phyloP scores from a whole-genome alignment of 2,797 vertebrate species.

The Typhlichthys subterraneus region DNA sequence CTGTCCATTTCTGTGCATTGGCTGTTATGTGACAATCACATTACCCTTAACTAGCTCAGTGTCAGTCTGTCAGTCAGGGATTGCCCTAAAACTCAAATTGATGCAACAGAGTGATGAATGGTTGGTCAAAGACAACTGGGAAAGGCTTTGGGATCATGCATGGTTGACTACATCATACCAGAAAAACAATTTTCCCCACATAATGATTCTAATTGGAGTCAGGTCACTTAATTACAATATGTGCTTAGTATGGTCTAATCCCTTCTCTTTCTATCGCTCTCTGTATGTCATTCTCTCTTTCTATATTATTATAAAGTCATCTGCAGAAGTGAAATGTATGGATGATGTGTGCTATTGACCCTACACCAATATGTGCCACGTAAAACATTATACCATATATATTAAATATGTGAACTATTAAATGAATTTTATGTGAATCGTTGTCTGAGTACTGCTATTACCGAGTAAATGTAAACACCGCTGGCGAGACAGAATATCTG shows the following conservation, averaged over 20 bases:
- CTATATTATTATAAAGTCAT: neutral
- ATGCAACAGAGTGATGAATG: constrained; percentile 34
- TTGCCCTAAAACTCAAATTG: constrained; percentile 39
- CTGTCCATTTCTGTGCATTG: constrained; percentile 54
- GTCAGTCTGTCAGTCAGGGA: constrained; percentile 40
- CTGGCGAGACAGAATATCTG: constrained; percentile 4
- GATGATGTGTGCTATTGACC: too few species aligned
- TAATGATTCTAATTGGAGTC: constrained; percentile 61
- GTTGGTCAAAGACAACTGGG: constrained; percentile 43
- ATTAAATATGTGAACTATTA: neutral
- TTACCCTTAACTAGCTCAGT: constrained; percentile 48
- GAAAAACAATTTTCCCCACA: constrained; percentile 61
- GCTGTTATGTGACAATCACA: constrained; percentile 53
- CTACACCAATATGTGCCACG: too few species aligned
- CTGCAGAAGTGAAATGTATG: too few species aligned
- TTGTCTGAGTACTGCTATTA: constrained; percentile 6
- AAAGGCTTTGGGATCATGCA: constrained; percentile 51
- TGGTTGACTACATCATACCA: constrained; percentile 42
- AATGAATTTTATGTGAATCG: constrained; percentile 7
- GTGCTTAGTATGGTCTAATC: constrained; percentile 56
- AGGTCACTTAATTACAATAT: constrained; percentile 66
- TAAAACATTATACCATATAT: too few species aligned
- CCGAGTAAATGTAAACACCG: constrained; percentile 12
- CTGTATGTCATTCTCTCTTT: constrained; percentile 45
- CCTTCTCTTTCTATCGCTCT: constrained; percentile 40